phyloP scores from a whole-genome alignment of 2,797 vertebrate genomes.

The Alauda arvensis region DNA sequence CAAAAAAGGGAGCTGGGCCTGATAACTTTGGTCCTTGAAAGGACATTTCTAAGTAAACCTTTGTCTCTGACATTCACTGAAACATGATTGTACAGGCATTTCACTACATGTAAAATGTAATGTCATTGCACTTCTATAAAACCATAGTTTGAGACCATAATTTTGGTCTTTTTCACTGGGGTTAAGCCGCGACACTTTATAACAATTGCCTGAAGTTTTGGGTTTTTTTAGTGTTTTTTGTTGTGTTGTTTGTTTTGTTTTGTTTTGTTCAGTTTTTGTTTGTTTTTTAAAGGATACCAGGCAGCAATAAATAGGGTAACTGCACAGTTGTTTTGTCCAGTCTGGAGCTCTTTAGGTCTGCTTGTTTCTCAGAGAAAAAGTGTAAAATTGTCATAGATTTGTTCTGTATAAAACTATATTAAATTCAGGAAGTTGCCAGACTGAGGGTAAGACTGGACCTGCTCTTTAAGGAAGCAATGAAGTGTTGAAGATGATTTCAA shows the following conservation, averaged over 20 bases:
- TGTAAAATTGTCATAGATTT: background rate
- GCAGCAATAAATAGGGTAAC: background rate
- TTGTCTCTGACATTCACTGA: background rate
- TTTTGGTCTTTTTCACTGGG: background rate
- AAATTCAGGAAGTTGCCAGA: background rate
- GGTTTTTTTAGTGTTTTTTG: too few relatives aligned
- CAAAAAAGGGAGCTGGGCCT: background rate
- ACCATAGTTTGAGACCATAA: too few relatives aligned
- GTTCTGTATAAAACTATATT: background rate
- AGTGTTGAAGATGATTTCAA: background rate
- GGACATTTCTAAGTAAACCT: background rate
- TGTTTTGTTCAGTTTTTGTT: too few relatives aligned
- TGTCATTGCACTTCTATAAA: background rate
- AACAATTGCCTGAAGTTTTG: rapidly evolving
- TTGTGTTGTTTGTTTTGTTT: too few relatives aligned
- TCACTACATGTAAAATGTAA: background rate
- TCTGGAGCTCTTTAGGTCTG: background rate
- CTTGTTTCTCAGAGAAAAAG: background rate
- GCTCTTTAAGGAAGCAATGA: background rate
- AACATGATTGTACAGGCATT: background rate
- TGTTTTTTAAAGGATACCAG: background rate
- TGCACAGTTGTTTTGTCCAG: background rate
- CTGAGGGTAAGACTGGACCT: background rate
- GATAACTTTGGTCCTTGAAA: background rate
- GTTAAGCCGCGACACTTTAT: background rate